These are phyloP conservation scores for Arrhamphus sclerolepis DNA, from an alignment of 2,797 vertebrate genomes.

Conservation along the genomic window DNA sequence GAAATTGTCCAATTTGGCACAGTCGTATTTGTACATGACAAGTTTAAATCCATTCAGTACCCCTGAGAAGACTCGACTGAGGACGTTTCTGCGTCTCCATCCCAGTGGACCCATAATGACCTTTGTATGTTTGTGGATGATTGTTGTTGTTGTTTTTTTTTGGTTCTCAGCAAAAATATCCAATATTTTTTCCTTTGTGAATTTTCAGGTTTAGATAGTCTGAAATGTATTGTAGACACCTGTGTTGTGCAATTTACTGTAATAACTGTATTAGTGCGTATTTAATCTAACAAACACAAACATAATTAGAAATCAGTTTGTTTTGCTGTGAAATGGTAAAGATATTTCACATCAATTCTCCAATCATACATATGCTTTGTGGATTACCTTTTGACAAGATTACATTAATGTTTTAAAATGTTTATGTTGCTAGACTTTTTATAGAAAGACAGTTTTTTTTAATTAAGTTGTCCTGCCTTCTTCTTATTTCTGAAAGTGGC, in stretches of 20 bases:
- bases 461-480: too few species aligned
- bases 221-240: slow-evolving; percentile 4
- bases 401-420: too few species aligned
- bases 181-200: background rate
- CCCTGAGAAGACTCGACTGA: background rate
- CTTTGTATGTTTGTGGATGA: background rate
- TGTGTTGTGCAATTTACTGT: slow-evolving; percentile 13
- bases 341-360: background rate
- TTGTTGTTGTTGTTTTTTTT: slow-evolving; percentile 1
- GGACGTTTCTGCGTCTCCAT: fast-evolving
- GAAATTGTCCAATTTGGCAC: too few species aligned
- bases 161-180: background rate
- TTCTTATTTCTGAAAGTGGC: slow-evolving; percentile 1
- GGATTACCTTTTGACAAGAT: too few species aligned
- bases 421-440: too few species aligned
- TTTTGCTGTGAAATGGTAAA: background rate
- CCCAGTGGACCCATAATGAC: background rate
- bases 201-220: background rate
- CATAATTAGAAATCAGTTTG: slow-evolving; percentile 5
- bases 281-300: slow-evolving; percentile 7
- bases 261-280: slow-evolving; percentile 21
- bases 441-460: too few species aligned
- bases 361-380: too few species aligned
- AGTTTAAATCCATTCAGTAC: background rate
- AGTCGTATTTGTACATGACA: background rate